A percentile compares a stretch with the other conserved stretches of the same genome.
Evolutionary conservation across 2,797 vertebrate genomes (phyloP).

Genomic region (Amazona ochrocephala): DNA sequence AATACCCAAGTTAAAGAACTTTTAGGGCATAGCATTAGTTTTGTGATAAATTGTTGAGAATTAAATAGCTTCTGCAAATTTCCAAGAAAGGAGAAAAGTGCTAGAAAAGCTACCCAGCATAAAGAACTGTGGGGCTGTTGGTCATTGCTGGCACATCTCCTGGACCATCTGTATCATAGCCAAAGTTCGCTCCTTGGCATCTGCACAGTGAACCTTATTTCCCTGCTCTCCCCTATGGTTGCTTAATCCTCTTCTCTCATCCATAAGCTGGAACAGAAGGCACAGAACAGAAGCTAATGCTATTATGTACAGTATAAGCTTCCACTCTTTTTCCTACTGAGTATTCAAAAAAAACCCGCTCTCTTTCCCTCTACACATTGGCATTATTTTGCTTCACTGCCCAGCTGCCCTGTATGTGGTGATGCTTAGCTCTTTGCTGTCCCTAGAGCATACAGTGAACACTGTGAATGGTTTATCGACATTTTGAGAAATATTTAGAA

Average conservation of each 20-base stretch:
- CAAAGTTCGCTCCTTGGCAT: not conserved
- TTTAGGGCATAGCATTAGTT: not conserved
- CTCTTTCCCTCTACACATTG: not conserved
- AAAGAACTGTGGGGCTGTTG: not conserved
- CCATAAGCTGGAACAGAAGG: not conserved
- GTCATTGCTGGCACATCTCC: not conserved
- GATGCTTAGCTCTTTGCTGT: not conserved
- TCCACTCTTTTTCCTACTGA: not conserved
- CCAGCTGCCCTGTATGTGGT: not conserved
- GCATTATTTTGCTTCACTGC: not conserved
- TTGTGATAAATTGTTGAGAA: not conserved
- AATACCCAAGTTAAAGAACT: not conserved
- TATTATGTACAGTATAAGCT: not conserved
- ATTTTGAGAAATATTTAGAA: not conserved
- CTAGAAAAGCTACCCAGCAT: not conserved
- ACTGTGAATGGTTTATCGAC: not conserved
- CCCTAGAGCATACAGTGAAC: not conserved
- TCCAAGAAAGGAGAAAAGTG: not conserved
- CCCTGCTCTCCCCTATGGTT: not conserved
- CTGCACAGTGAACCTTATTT: not conserved
- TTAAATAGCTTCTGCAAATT: not conserved
- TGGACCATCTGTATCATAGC: not conserved
- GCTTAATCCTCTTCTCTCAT: not conserved
- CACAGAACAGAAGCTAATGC: not conserved
- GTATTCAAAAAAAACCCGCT: not conserved